phyloP scores from a whole-genome alignment of 2,888 invertebrate genomes.

The Zaprionus obscuricornis region DNA sequence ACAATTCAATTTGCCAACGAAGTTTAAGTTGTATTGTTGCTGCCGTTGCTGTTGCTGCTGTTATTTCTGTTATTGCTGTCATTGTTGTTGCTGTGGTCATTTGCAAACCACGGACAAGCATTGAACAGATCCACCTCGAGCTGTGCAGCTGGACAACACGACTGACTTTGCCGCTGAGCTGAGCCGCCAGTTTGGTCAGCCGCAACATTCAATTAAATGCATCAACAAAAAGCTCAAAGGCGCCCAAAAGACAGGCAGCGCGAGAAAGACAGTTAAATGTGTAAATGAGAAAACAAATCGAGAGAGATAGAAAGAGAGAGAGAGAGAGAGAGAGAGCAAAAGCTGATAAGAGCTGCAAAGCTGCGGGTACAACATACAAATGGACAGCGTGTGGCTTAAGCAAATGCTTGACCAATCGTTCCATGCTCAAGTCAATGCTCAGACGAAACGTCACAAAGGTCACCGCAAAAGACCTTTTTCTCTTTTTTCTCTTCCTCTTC shows the following conservation, averaged over 20 bases:
- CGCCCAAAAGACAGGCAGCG: too few relatives aligned
- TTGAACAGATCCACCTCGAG: neutral
- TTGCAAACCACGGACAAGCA: constrained; percentile 7
- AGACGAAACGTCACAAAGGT: constrained; percentile 48
- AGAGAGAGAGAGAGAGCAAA: too few relatives aligned
- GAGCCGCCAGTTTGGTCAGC: constrained; percentile 54
- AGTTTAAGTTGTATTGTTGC: constrained; percentile 19
- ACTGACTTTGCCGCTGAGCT: constrained; percentile 40
- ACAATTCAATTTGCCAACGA: constrained; percentile 38
- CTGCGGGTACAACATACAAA: constrained; percentile 32
- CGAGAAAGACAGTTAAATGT: too few relatives aligned
- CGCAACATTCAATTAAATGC: constrained; percentile 65
- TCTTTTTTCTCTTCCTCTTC: constrained; percentile 2
- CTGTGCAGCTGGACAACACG: constrained; percentile 7
- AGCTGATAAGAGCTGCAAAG: neutral
- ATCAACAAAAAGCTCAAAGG: constrained; percentile 30
- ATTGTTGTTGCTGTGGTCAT: constrained; percentile 19
- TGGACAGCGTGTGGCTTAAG: constrained; percentile 17
- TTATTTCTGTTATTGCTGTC: too few relatives aligned
- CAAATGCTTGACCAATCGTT: constrained; percentile 21
- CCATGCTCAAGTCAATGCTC: constrained; percentile 5
- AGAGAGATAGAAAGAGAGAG: too few relatives aligned
- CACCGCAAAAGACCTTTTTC: constrained; percentile 50
- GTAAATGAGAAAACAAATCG: too few relatives aligned
- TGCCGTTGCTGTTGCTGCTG: constrained; percentile 3